Base-by-base conservation (phyloP, 2,113 vertebrate species). In the Collichthys lucidus region DNA sequence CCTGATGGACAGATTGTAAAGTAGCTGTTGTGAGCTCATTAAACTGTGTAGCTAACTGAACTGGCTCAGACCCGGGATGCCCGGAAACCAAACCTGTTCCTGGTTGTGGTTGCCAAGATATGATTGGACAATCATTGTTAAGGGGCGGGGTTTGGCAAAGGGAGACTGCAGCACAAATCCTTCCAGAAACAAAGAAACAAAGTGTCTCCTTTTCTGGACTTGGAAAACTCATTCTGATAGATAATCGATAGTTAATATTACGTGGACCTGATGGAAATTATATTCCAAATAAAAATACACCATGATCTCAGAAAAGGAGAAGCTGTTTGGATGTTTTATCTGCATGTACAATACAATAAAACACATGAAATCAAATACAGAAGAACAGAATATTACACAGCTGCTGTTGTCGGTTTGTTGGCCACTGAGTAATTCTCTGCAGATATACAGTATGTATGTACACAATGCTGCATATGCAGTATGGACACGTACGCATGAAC, bases 391-490 rank as follows among this genome's bases (percentile, higher is more conserved):
- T 47, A 22, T 12, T 11, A 16, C 7, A 19, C 6, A 55, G 66
- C 31, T 31, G 0, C 22, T 17, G 22, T 11, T 14, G 19, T n/a
- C 2, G 17, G 19, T 24, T 7, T 49, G 53, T 26, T 49, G 15
- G 22, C 8, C 47, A 53, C 47, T 29, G 56, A 44, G 11, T 55
- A 29, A 47, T 22, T 68, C 24, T 55, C 10, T 29, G 29, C 68
- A 67, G 65, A 77, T 4, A 59, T 62, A n/a, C n/a, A n/a, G n/a
- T n/a, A 66, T 59, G 61, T 64, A 89, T 3, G 26, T 26, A 26
- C 35, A 81, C 53, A 72, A 11, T 55, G 50, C 68, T 83, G 73
- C 42, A 86, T 65, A 61, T 63, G 67, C 42, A 76, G 19, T 82
- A 61, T 47, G 62, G 15, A 70, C 77, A 86, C 61, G 29, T 59